Conservation (phyloP, 37 sponge, comb jelly and placozoan species). For the Ephydatia muelleri region DNA sequence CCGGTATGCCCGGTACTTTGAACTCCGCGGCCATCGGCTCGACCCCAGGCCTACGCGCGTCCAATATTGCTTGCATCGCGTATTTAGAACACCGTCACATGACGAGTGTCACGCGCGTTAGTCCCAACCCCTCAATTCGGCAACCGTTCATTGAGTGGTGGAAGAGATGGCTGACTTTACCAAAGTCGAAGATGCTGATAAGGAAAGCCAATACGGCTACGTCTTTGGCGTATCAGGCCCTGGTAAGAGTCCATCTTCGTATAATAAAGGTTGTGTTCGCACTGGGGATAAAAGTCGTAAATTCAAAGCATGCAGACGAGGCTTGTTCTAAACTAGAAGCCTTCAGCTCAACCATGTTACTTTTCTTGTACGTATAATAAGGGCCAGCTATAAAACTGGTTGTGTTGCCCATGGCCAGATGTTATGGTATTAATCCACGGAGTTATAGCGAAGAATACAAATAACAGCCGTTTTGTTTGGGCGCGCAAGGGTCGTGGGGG, state of each 20-base stretch:
- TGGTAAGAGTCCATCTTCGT: slow-evolving; percentile 51
- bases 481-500: too few relatives aligned
- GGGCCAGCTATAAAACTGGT: too few relatives aligned
- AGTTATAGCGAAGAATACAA: too few relatives aligned
- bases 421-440: too few relatives aligned
- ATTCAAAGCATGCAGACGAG: too few relatives aligned
- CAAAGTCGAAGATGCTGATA: slow-evolving; percentile 75
- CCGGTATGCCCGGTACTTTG: neutral
- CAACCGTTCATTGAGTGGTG: neutral
- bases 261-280: neutral
- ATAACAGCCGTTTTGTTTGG: too few relatives aligned
- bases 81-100: neutral
- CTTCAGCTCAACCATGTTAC: too few relatives aligned
- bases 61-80: slow-evolving; percentile 2
- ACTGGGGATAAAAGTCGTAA: too few relatives aligned
- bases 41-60: neutral
- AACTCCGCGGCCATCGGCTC: neutral
- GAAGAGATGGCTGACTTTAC: slow-evolving; percentile 20
- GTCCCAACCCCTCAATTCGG: neutral
- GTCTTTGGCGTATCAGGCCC: slow-evolving; percentile 98
- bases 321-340: too few relatives aligned
- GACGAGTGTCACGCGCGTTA: slow-evolving; percentile 1
- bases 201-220: slow-evolving; percentile 92
- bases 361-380: too few relatives aligned
- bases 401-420: too few relatives aligned